Evolutionary conservation across 2,888 invertebrate species (phyloP), one percentile per base, ranked within the genome.

Genomic region (Pandemis heparana): DNA sequence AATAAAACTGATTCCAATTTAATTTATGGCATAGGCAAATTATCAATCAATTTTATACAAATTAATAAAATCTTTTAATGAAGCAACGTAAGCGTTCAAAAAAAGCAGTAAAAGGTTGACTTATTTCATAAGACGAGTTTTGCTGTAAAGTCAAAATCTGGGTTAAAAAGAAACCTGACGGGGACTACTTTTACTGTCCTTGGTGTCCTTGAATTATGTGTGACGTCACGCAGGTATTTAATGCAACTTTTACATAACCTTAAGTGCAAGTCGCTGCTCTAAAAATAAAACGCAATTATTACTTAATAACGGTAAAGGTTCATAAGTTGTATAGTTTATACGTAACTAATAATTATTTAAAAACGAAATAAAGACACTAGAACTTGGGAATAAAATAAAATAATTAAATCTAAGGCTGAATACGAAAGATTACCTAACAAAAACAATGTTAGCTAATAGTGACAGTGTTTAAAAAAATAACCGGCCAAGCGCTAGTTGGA

Each of bases 171-270:
- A 23, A 61, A 70, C 72, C 62, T 53, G 64, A 6, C 56, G 43
- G 32, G 66, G 32, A 70, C 75, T 43, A 73, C 75, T 76, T 75
- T 76, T 73, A 76, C 76, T 51, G 70, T 68, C 72, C 72, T 70
- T 68, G 75, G 65, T 61, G 74, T 23, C 72, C 75, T 76, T 76
- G 76, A 72, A 66, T 68, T 68, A 16, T 51, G 60, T 16, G 14
- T 70, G 59, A 69, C 63, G 68, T 73, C 73, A 69, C 12, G 23
- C 16, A 56, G 41, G 46, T 10, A 46, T 60, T 23, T 53, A 38
- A 18, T 67, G 46, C 48, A 69, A 69, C 73, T 73, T 73, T 73
- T 62, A 71, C 43, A 43, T 61, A 67, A 71, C 41, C 48, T 41
- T 14, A 60, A 23, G 65, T 66, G 59, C 46, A 43, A 18, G 38